phyloP scores from a whole-genome alignment of 2,797 vertebrate species.

The Dryobates pubescens region DNA sequence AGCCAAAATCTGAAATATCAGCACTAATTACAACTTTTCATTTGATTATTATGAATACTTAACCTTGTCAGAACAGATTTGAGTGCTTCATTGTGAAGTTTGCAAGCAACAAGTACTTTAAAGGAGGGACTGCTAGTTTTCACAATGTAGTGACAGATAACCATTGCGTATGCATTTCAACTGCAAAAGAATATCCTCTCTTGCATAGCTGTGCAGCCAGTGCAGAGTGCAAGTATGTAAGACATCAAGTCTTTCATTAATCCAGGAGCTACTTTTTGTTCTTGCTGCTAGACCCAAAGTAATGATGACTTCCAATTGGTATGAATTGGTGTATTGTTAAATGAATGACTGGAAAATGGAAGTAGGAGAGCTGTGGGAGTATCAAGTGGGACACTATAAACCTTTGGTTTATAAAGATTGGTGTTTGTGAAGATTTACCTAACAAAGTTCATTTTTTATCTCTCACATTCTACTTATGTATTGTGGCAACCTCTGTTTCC shows the following conservation, averaged over 20 bases:
- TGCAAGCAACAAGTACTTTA: background rate
- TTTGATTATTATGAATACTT: conserved; percentile 2
- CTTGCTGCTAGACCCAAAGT: background rate
- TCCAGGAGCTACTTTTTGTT: background rate
- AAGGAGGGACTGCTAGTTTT: background rate
- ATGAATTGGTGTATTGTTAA: background rate
- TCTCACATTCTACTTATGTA: background rate
- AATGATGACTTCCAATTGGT: background rate
- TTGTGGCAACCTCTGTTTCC: conserved; percentile 22
- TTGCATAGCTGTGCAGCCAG: background rate
- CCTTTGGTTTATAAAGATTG: background rate
- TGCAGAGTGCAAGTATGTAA: background rate
- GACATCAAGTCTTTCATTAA: background rate
- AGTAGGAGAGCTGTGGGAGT: background rate
- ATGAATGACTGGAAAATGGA: background rate
- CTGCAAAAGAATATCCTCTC: background rate
- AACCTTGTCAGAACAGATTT: background rate
- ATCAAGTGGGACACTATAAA: background rate
- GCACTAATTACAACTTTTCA: background rate
- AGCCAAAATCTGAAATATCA: conserved; percentile 8
- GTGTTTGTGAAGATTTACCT: background rate
- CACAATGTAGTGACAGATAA: background rate
- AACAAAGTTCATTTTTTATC: background rate
- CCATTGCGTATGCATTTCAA: background rate
- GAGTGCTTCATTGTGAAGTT: background rate